phyloP scores from a whole-genome alignment of 2,113 vertebrate genomes.

The Podarcis raffonei region DNA sequence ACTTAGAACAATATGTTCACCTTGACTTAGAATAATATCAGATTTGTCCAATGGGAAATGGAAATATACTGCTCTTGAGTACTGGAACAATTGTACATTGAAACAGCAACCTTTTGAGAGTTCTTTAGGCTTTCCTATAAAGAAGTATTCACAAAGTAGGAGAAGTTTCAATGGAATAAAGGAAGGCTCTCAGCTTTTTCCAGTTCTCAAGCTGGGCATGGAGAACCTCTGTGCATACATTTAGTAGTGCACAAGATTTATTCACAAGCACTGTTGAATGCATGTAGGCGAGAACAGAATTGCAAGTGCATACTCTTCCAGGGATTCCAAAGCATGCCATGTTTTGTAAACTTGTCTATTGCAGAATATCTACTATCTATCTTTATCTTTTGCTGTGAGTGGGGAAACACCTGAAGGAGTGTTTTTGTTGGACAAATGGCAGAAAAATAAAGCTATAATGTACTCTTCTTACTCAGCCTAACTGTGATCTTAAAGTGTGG shows the following conservation, averaged over 20 bases:
- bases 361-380: neutral
- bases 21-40: neutral
- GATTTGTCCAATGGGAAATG: neutral
- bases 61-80: neutral
- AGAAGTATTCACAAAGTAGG: too few species aligned
- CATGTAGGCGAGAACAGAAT: neutral
- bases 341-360: neutral
- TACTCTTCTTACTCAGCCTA: neutral
- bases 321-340: neutral
- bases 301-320: neutral
- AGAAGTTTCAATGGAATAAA: too few species aligned
- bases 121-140: neutral
- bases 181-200: too few species aligned
- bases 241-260: too few species aligned
- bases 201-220: too few species aligned
- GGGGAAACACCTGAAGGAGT: neutral
- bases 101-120: neutral
- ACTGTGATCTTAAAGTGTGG: neutral
- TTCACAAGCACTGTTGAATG: neutral
- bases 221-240: neutral
- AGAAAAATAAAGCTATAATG: neutral
- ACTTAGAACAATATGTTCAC: too few species aligned
- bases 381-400: neutral
- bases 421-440: neutral
- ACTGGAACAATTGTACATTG: neutral